Evolutionary conservation across 2,113 vertebrate species (phyloP).

Genomic region (Numida meleagris): DNA sequence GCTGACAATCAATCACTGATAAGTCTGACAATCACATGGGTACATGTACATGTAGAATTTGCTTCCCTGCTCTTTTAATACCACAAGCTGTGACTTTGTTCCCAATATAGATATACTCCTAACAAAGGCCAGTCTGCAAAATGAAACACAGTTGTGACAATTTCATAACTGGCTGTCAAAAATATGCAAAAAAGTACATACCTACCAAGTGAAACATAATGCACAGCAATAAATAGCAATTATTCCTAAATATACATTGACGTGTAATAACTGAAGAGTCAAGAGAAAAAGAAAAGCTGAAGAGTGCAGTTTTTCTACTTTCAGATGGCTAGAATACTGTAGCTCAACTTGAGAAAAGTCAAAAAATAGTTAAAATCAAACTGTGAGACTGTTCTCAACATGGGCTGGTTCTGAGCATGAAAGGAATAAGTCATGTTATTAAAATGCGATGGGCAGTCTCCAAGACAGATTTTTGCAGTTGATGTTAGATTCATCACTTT

Average conservation of each 20-base stretch:
- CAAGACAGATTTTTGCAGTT: conserved; percentile 66
- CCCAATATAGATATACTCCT: neutral
- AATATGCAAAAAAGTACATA: neutral
- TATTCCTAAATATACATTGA: neutral
- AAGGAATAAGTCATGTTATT: conserved; percentile 75
- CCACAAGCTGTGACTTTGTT: neutral
- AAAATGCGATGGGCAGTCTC: conserved; percentile 72
- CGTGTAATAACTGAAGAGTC: conserved; percentile 34
- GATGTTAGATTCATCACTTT: conserved; percentile 61
- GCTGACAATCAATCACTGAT: neutral
- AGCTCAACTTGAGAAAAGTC: conserved; percentile 49
- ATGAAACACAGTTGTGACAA: neutral
- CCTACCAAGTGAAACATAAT: neutral
- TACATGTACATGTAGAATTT: neutral
- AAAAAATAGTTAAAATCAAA: conserved; percentile 71
- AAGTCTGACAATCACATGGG: neutral
- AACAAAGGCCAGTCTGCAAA: neutral
- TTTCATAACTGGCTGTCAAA: neutral
- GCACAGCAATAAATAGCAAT: neutral
- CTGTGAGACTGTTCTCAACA: conserved; percentile 60
- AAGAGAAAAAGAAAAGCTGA: conserved; percentile 9
- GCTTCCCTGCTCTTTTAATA: neutral
- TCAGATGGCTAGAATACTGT: conserved; percentile 48
- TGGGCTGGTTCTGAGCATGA: conserved; percentile 60
- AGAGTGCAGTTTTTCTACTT: conserved; percentile 35